These are phyloP conservation scores for Spinus pinus DNA, from an alignment of 2,797 vertebrate genomes.

Conservation along the genomic window DNA sequence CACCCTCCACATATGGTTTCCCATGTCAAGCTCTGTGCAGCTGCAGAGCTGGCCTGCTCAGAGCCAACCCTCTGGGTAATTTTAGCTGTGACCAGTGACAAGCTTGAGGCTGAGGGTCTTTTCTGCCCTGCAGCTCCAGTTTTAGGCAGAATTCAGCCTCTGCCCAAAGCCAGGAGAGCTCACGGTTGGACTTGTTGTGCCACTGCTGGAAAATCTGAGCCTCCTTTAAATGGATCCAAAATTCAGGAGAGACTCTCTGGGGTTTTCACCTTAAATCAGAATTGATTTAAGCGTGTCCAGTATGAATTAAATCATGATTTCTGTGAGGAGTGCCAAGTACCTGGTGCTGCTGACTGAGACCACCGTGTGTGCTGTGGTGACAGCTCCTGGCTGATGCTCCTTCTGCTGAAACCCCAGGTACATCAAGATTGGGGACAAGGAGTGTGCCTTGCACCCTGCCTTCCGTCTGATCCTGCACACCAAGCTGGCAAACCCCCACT, in stretches of 20 bases:
- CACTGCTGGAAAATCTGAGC: neutral
- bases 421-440: conserved; percentile 93
- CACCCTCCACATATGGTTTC: neutral
- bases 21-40: neutral
- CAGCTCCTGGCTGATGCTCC: neutral
- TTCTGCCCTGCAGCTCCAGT: neutral
- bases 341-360: neutral
- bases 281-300: neutral
- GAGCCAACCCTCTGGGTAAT: neutral
- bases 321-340: neutral
- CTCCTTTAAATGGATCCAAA: neutral
- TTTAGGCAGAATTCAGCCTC: neutral
- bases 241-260: neutral
- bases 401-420: conserved; percentile 73
- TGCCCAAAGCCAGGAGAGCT: neutral
- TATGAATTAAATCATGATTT: neutral
- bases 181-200: neutral
- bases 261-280: neutral
- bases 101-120: neutral
- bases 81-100: neutral
- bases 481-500: conserved; percentile 93
- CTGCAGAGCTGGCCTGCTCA: neutral
- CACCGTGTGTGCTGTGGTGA: neutral
- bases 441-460: conserved; percentile 87
- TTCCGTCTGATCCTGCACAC: conserved; percentile 96